These are phyloP conservation scores for Ellobius talpinus DNA, from an alignment of 2,113 vertebrate species.

Conservation along the genomic window DNA sequence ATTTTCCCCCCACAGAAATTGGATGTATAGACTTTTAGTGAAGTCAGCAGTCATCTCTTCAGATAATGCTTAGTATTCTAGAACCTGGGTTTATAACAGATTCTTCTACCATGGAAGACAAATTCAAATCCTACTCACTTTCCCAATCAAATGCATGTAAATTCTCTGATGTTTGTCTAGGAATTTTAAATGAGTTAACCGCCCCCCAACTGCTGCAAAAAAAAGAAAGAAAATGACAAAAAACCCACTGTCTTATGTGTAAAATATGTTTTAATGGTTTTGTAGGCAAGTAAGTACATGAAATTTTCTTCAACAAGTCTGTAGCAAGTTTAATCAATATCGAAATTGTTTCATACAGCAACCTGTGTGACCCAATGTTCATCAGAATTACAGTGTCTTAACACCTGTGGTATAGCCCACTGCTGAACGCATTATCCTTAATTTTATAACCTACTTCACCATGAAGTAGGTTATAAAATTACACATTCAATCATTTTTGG, in stretches of 20 bases:
- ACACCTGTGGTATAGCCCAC: neutral
- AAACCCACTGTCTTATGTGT: neutral
- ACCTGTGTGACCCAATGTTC: neutral
- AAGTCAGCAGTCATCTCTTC: neutral
- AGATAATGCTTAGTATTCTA: neutral
- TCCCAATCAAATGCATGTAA: slow-evolving; percentile 14
- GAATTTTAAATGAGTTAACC: neutral
- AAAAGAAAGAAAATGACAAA: neutral
- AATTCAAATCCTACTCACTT: slow-evolving; percentile 27
- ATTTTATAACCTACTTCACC: neutral
- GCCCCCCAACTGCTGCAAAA: too few species aligned
- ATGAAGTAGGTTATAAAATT: too few species aligned
- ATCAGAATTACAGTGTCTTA: neutral
- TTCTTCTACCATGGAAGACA: neutral
- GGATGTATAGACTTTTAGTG: neutral
- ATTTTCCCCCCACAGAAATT: neutral
- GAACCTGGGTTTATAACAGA: neutral
- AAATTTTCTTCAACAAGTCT: neutral
- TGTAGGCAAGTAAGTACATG: neutral
- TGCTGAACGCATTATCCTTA: neutral
- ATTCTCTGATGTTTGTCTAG: neutral
- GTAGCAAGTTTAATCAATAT: neutral
- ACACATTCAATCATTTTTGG: neutral
- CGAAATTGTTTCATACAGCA: neutral
- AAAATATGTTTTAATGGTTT: neutral